phyloP scores from a whole-genome alignment of 2,888 invertebrate genomes.

The Hydriomena furcata region DNA sequence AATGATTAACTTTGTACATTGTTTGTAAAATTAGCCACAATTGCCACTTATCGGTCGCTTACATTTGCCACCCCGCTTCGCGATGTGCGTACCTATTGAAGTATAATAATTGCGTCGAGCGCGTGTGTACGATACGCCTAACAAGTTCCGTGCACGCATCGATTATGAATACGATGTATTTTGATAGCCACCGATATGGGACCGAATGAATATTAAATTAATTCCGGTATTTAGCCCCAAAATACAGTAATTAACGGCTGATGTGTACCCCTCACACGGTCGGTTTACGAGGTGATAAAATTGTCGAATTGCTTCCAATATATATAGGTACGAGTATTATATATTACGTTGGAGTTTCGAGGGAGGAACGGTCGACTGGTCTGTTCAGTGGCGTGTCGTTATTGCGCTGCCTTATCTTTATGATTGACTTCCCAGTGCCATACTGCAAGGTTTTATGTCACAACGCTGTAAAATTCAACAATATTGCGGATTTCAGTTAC shows the following conservation, averaged over 20 bases:
- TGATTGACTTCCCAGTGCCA: conserved; percentile 50
- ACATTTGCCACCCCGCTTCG: conserved; percentile 10
- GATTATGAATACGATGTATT: conserved; percentile 47
- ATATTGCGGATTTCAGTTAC: conserved; percentile 29
- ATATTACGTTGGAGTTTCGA: conserved; percentile 25
- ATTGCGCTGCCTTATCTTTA: conserved; percentile 53
- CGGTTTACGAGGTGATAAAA: conserved; percentile 65
- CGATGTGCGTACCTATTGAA: conserved; percentile 16
- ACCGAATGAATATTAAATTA: conserved; percentile 65
- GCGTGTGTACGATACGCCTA: conserved; percentile 37
- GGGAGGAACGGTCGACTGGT: conserved; percentile 34
- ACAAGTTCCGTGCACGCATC: conserved; percentile 43
- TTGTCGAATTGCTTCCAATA: conserved; percentile 49
- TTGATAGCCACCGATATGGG: conserved; percentile 55
- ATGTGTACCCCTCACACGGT: conserved; percentile 45
- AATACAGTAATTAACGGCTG: conserved; percentile 63
- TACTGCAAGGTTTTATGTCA: conserved; percentile 34
- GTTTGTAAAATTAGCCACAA: conserved; percentile 8
- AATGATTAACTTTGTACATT: too few relatives aligned
- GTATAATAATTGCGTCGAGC: conserved; percentile 23
- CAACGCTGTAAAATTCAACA: conserved; percentile 31
- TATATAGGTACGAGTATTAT: too few relatives aligned
- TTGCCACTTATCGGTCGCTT: conserved; percentile 6
- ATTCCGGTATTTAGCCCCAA: conserved; percentile 59
- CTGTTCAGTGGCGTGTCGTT: conserved; percentile 41